Base-by-base conservation (phyloP, 1,140 invertebrate genomes). In the Lordiphosa stackelbergi region DNA sequence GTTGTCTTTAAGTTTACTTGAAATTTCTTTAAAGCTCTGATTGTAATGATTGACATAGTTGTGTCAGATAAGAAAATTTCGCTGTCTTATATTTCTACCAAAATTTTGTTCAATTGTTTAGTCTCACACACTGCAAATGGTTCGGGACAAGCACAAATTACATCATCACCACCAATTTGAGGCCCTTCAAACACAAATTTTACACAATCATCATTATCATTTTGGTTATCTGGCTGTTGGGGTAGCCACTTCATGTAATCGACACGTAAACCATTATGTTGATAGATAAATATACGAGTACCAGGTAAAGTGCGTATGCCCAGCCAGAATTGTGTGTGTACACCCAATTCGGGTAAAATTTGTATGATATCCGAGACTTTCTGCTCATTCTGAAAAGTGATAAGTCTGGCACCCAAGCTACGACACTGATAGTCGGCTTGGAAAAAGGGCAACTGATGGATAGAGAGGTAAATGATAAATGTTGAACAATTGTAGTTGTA, bases 121-220 rank as follows among this genome's bases (percentile, higher is more conserved):
- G 10, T 41, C 13, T 41, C 12, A 10, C 40, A 41, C 10, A 41
- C 19, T 12, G 40, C 13, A 10, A 41, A 41, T 3, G 40, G 13
- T 41, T 41, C 38, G 8, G 2, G 8, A 5, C 40, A 19, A 2
- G 12, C 13, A 41, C 40, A 41, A 4, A 41, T 1, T 10, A 19
- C 40, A 41, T 41, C 40, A 41, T 41, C 40, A 5, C 12, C 40
- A 41, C 40, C 40, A 41, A 9, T 19, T 8, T 10, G 19, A 41
- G 19, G 13, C 8, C 16, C 19, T 41, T 9, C 40, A 2, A 16
- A 2, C 5, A 41, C 40, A 41, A 41, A 41, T 19, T 41, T 41
- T 4, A 41, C 19, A 10, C 40, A 41, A 41, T 41, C 13, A 16
- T 41, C 40, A 19, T 16, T 41, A 9, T 19, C 13, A 41, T 41